These are phyloP conservation scores for Anseranas semipalmata DNA, from an alignment of 2,113 vertebrate genomes.

Conservation along the genomic window DNA sequence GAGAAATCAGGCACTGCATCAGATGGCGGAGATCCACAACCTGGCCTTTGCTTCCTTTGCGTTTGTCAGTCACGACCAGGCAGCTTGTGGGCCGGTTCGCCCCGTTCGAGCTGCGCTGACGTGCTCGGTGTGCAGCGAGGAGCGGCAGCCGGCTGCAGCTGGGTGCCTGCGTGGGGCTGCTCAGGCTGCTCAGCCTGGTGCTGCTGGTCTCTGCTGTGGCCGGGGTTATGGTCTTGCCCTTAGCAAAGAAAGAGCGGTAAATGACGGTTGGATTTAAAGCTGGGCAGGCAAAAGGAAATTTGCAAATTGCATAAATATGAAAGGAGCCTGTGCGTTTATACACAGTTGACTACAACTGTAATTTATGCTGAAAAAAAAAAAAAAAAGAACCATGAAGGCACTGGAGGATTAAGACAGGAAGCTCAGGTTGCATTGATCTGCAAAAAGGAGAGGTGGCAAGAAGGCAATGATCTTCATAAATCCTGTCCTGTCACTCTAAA, in stretches of 20 bases:
- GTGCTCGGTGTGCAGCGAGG: fast-evolving
- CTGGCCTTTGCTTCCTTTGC: neutral
- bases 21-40: fast-evolving
- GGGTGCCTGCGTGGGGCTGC: fast-evolving
- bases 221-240: neutral
- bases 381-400: neutral
- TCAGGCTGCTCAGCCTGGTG: neutral
- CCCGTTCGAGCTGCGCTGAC: neutral
- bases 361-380: neutral
- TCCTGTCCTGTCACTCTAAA: neutral
- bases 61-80: neutral
- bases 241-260: neutral
- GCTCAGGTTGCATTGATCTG: neutral
- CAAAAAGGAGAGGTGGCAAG: neutral
- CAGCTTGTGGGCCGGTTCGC: neutral
- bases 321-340: neutral
- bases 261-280: neutral
- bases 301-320: neutral
- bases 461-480: neutral
- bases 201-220: neutral
- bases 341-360: neutral
- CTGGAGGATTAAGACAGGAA: neutral
- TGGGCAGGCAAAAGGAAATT: neutral
- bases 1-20: neutral
- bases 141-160: fast-evolving